These are phyloP conservation scores for Propithecus deckenii DNA, from an alignment of 2,797 vertebrate species.

Conservation along the genomic window DNA sequence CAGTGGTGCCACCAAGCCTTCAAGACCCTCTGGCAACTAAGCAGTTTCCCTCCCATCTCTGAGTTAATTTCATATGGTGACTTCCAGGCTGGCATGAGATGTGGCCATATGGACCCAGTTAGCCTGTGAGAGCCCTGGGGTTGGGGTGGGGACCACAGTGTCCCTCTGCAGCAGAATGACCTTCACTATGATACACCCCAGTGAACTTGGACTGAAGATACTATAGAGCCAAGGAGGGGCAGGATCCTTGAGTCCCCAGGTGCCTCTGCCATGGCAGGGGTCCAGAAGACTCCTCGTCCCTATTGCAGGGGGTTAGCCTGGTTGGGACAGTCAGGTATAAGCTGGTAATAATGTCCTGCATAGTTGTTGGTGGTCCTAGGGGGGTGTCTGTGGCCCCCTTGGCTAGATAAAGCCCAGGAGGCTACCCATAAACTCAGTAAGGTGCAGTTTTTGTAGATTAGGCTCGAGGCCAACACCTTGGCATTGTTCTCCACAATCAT, in stretches of 20 bases:
- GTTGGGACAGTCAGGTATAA: background rate
- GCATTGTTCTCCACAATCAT: background rate
- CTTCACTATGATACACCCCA: background rate
- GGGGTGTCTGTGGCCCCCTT: background rate
- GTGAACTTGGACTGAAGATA: background rate
- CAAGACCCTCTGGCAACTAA: background rate
- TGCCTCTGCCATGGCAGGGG: background rate
- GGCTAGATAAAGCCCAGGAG: background rate
- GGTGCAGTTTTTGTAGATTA: background rate
- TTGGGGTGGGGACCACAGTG: background rate
- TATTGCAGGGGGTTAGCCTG: background rate
- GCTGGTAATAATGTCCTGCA: background rate
- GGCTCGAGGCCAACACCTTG: background rate
- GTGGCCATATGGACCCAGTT: background rate
- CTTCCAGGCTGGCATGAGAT: background rate
- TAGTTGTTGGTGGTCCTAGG: no score
- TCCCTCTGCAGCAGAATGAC: background rate
- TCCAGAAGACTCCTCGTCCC: background rate
- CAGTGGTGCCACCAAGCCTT: background rate
- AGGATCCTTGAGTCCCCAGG: no score
- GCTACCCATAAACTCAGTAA: background rate
- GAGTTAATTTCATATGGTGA: background rate
- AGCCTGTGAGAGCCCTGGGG: background rate
- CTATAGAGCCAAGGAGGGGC: background rate
- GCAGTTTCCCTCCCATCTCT: background rate